Percentiles rank a stretch among this genome's conserved stretches.
phyloP scores from a whole-genome alignment of 1,140 invertebrate species.

The Oreohelix idahoensis region DNA sequence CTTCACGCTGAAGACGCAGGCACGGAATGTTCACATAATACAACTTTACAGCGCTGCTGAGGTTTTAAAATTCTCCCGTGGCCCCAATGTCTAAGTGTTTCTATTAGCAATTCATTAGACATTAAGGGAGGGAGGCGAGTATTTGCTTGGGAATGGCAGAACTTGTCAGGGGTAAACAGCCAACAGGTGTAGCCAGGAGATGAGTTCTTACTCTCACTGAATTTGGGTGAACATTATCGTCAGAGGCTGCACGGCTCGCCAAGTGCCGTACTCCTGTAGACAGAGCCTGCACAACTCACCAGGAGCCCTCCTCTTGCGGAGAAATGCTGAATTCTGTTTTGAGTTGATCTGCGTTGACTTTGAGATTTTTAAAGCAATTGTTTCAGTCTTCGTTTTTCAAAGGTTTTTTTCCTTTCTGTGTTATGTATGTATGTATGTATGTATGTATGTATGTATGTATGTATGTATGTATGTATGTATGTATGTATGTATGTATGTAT shows the following conservation, averaged over 20 bases:
- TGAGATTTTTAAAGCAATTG: too few species aligned
- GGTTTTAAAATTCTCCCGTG: not conserved
- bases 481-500: too few species aligned
- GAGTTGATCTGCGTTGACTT: not conserved
- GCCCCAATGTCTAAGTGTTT: constrained; percentile 22
- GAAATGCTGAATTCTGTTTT: not conserved
- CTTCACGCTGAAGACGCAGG: not conserved
- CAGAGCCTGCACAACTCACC: too few species aligned
- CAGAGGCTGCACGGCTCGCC: not conserved
- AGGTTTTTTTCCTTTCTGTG: too few species aligned
- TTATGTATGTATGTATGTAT: too few species aligned
- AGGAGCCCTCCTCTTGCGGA: not conserved
- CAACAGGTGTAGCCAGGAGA: constrained; percentile 20
- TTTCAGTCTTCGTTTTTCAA: too few species aligned
- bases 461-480: too few species aligned
- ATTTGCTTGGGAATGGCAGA: constrained; percentile 18
- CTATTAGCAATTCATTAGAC: constrained; percentile 30
- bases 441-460: too few species aligned
- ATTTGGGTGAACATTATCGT: not conserved
- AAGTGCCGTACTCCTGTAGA: too few species aligned
- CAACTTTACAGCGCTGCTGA: not conserved
- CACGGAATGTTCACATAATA: not conserved
- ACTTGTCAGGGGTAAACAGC: constrained; percentile 19
- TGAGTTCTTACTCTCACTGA: not conserved
- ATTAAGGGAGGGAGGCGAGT: constrained; percentile 12